These are phyloP conservation scores for Euplagia quadripunctaria DNA, from an alignment of 2,888 invertebrate species.

Conservation along the genomic window DNA sequence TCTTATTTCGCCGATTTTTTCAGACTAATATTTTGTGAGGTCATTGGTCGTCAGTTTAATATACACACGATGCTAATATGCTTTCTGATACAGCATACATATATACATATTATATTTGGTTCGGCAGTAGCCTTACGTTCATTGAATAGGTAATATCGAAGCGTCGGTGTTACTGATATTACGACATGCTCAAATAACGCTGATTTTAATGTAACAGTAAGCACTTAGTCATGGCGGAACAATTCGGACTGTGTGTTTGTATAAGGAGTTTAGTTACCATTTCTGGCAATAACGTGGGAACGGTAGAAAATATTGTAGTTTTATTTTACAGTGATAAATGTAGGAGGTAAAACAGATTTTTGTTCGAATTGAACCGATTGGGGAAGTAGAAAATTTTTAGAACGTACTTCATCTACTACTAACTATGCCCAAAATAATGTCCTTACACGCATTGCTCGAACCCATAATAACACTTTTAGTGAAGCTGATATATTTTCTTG, in stretches of 20 bases:
- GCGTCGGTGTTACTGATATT: slow-evolving; percentile 7
- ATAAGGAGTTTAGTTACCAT: slow-evolving; percentile 43
- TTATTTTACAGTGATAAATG: background rate
- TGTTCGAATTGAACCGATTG: background rate
- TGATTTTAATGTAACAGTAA: slow-evolving; percentile 51
- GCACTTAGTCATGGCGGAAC: slow-evolving; percentile 56
- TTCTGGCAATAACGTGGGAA: slow-evolving; percentile 47
- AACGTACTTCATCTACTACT: too few relatives aligned
- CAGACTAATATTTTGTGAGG: slow-evolving; percentile 18
- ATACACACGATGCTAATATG: background rate
- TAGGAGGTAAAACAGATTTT: background rate
- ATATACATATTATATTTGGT: background rate
- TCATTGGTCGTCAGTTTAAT: background rate
- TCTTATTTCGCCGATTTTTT: slow-evolving; percentile 42
- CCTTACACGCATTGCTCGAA: too few relatives aligned
- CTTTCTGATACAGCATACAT: slow-evolving; percentile 1
- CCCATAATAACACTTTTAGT: too few relatives aligned
- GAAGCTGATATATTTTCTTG: too few relatives aligned
- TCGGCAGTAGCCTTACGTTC: slow-evolving; percentile 28
- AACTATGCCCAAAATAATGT: too few relatives aligned
- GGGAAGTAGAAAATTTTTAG: background rate
- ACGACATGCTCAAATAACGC: slow-evolving; percentile 59
- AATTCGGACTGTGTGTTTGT: slow-evolving; percentile 41
- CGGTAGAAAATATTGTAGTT: background rate
- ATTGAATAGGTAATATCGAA: slow-evolving; percentile 33